Evolutionary conservation across 2,113 vertebrate species (phyloP).

Genomic region (Anhinga rufa): DNA sequence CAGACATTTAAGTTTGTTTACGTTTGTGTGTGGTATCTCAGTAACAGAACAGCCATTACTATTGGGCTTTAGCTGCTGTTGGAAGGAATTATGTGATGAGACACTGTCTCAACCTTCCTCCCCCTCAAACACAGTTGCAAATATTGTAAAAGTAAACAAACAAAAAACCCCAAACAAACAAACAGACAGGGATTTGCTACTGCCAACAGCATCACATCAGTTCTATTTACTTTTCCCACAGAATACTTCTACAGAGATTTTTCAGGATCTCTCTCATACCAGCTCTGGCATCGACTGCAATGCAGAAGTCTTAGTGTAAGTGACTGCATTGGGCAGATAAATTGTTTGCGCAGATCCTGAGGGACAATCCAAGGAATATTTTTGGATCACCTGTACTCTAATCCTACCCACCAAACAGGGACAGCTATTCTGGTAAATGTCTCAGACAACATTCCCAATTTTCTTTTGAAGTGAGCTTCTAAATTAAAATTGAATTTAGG

Average conservation of each 20-base stretch:
- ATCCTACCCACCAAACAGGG: background rate
- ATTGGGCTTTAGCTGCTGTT: background rate
- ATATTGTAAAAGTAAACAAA: conserved; percentile 19
- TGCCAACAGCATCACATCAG: background rate
- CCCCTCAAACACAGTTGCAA: background rate
- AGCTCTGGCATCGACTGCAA: background rate
- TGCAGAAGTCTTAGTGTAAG: rapidly evolving
- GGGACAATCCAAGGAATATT: background rate
- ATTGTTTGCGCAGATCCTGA: background rate
- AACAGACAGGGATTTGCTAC: background rate
- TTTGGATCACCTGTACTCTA: background rate
- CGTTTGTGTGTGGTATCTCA: background rate
- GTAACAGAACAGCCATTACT: background rate
- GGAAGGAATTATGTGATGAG: background rate
- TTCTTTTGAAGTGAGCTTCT: background rate
- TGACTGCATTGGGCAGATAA: background rate
- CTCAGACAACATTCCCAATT: background rate
- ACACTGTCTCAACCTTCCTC: conserved; percentile 2
- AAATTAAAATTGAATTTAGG: background rate
- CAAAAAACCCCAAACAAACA: background rate
- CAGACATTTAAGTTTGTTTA: background rate
- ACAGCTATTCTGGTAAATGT: background rate
- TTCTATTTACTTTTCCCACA: background rate
- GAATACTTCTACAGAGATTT: background rate
- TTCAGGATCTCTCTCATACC: background rate